Conservation (phyloP, 2,113 vertebrate species). For the Dolichotis patagonum region DNA sequence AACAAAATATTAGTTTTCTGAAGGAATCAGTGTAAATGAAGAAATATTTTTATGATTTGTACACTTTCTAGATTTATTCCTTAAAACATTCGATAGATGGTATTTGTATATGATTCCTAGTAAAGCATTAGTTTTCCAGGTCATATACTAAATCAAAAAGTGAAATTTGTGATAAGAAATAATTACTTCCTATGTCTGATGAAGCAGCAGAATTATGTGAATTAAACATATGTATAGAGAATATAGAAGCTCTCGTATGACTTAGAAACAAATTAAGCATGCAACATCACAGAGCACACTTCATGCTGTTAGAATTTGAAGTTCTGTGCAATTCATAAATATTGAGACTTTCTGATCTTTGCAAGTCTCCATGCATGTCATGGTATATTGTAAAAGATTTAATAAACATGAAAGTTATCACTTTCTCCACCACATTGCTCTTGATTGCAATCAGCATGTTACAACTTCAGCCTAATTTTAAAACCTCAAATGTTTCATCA, state of each 20-base stretch:
- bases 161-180: neutral
- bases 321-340: neutral
- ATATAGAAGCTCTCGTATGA: neutral
- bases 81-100: neutral
- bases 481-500: conserved; percentile 43
- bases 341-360: conserved; percentile 35
- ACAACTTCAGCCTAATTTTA: conserved; percentile 76
- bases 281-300: neutral
- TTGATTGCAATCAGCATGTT: conserved; percentile 78
- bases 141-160: neutral
- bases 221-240: neutral
- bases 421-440: conserved; percentile 33
- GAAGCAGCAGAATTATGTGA: neutral
- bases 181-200: neutral
- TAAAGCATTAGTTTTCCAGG: neutral
- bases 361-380: neutral
- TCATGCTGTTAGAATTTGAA: neutral
- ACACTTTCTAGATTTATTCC: neutral
- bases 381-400: neutral
- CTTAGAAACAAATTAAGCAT: neutral
- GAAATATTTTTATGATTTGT: neutral
- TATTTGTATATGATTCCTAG: neutral
- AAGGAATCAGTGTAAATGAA: neutral
- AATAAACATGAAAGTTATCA: conserved; percentile 62
- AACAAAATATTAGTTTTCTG: neutral